These are phyloP conservation scores for Misgurnus anguillicaudatus DNA, from an alignment of 2,113 vertebrate genomes.

Conservation along the genomic window DNA sequence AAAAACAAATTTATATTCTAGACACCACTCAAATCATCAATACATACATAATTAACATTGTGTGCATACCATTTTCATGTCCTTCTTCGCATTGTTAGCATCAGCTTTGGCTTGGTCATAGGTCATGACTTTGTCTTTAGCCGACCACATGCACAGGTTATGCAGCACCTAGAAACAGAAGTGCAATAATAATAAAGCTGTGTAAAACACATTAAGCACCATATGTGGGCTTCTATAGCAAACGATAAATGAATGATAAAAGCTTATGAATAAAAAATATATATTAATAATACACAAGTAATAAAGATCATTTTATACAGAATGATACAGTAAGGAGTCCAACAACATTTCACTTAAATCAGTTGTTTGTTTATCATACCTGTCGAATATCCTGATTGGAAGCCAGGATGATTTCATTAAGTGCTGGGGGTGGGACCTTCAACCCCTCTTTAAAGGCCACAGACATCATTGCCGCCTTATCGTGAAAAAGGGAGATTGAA, in stretches of 20 bases:
- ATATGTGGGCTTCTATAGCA: not conserved
- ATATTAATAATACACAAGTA: too few relatives aligned
- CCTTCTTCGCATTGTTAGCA: constrained; percentile 87
- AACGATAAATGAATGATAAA: not conserved
- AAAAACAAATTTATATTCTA: not conserved
- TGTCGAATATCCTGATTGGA: constrained; percentile 97
- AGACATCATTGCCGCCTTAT: constrained; percentile 95
- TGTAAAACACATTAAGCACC: not conserved
- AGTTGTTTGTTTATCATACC: constrained; percentile 68
- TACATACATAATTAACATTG: not conserved
- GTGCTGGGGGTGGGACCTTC: constrained; percentile 91
- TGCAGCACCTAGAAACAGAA: constrained; percentile 83
- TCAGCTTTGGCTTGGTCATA: constrained; percentile 91
- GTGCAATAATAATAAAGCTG: not conserved
- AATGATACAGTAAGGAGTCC: too few relatives aligned
- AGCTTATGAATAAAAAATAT: too few relatives aligned
- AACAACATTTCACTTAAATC: too few relatives aligned
- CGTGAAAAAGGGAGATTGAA: not conserved
- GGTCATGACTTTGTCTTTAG: constrained; percentile 84
- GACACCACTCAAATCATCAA: not conserved
- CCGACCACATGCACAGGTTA: constrained; percentile 97
- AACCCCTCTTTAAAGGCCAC: constrained; percentile 94
- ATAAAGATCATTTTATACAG: too few relatives aligned
- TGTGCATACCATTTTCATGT: constrained; percentile 82
- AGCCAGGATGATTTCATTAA: constrained; percentile 94